phyloP scores from a whole-genome alignment of 2,113 vertebrate genomes.

The Sphyrna mokarran region DNA sequence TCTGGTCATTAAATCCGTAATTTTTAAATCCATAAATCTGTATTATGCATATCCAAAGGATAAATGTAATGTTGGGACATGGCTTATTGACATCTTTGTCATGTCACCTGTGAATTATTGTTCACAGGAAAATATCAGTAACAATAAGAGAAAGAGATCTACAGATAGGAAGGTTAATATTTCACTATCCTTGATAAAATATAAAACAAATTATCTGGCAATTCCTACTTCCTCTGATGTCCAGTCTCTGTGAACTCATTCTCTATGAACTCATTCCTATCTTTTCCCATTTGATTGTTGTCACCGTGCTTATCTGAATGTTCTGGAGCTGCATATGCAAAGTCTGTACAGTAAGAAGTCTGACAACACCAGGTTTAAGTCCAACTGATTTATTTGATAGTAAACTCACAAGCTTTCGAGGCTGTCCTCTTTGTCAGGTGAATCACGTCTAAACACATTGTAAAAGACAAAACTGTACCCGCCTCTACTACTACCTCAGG shows the following conservation, averaged over 20 bases:
- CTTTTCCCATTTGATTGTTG: not conserved
- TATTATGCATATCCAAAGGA: not conserved
- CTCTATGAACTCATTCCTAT: not conserved
- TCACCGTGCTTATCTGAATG: not conserved
- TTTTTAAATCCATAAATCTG: not conserved
- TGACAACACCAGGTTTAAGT: too few relatives aligned
- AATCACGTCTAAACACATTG: too few relatives aligned
- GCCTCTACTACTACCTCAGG: too few relatives aligned
- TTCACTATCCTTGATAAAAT: too few relatives aligned
- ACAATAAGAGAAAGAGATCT: not conserved
- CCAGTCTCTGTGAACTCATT: not conserved
- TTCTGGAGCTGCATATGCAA: too few relatives aligned
- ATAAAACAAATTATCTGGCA: not conserved
- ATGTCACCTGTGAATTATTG: not conserved
- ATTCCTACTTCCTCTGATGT: not conserved
- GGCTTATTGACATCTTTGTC: not conserved
- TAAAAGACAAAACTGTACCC: too few relatives aligned
- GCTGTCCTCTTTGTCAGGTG: too few relatives aligned
- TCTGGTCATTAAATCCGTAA: not conserved
- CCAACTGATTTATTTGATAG: too few relatives aligned
- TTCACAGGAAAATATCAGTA: not conserved
- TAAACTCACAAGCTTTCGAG: too few relatives aligned
- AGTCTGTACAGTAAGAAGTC: too few relatives aligned
- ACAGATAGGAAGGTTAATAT: too few relatives aligned
- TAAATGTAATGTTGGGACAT: not conserved